Evolutionary conservation across 2,797 vertebrate species (phyloP).

Genomic region (Florisuga fusca): DNA sequence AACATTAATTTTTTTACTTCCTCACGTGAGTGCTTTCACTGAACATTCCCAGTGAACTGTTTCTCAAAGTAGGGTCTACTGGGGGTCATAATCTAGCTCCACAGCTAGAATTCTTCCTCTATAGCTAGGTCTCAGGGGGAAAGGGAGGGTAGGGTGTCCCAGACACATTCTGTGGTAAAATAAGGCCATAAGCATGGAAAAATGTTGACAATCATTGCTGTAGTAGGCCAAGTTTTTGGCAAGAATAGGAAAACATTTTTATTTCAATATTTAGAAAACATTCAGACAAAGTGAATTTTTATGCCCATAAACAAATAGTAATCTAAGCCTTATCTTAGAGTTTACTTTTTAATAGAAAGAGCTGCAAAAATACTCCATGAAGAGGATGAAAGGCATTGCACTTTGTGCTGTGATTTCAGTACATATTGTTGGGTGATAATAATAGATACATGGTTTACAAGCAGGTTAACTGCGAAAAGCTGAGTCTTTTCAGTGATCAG

Average conservation of each 20-base stretch:
- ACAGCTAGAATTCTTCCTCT: neutral
- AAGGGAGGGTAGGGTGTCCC: neutral
- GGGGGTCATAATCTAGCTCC: neutral
- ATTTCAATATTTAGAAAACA: neutral
- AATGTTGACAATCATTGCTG: neutral
- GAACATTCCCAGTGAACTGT: neutral
- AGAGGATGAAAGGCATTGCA: neutral
- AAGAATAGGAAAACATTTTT: neutral
- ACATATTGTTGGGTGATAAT: neutral
- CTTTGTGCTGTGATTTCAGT: neutral
- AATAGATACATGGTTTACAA: neutral
- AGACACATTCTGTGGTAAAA: neutral
- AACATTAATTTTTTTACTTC: neutral
- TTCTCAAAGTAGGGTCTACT: neutral
- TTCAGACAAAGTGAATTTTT: neutral
- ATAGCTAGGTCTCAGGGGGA: neutral
- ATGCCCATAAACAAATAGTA: neutral
- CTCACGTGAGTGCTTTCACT: neutral
- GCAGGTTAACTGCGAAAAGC: neutral
- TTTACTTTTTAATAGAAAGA: neutral
- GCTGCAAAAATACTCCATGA: neutral
- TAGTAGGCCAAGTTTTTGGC: neutral
- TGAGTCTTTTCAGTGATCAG: neutral
- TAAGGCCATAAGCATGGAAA: neutral
- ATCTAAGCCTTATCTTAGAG: neutral